Base-by-base conservation (phyloP, 2,888 invertebrate species). In the Pollenia griseotomentosa region DNA sequence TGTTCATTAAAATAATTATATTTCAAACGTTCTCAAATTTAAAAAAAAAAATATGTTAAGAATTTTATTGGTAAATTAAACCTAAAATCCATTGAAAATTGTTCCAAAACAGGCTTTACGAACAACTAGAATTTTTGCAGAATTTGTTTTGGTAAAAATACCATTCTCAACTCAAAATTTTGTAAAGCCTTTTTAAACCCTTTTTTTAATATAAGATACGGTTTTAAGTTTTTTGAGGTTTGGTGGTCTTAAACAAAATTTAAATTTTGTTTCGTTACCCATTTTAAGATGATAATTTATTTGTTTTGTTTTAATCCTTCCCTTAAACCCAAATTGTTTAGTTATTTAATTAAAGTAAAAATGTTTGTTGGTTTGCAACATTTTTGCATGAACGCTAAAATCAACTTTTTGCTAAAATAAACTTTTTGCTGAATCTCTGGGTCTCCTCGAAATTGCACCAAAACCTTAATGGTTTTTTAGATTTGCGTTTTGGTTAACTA, bases 321-420 rank as follows among this genome's bases (percentile, higher is more conserved):
- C 65, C 23, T 79, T 74, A 53, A 74, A 40, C 65, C 59, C 79
- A 74, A 55, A 71, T 63, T 73, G 16, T 59, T 79, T 79, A 74
- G 66, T 66, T 74, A 57, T 63, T 51, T n/a, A 71, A 53, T 55
- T 79, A 40, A 65, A 79, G 46, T 48, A 66, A 79, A 81, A 85
- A 81, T 55, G 40, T 68, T 16, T 70, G 53, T 74, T 68, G 61
- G 5, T 63, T 63, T 16, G 68, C 53, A 68, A 70, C 46, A 61
- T 63, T 46, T 73, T 63, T 75, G 68, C 68, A 59, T 71, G 79
- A 83, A 80, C 68, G 74, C 63, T 79, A 74, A 83, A 83, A 71
- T 59, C 77, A 85, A 77, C 70, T 57, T 40, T 16, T 71, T 77
- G 53, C 55, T 86, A 46, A 68, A 75, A 33, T 33, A 1, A 33